Base-by-base conservation (phyloP, 2,888 invertebrate genomes). In the Muschampia plurimacula region DNA sequence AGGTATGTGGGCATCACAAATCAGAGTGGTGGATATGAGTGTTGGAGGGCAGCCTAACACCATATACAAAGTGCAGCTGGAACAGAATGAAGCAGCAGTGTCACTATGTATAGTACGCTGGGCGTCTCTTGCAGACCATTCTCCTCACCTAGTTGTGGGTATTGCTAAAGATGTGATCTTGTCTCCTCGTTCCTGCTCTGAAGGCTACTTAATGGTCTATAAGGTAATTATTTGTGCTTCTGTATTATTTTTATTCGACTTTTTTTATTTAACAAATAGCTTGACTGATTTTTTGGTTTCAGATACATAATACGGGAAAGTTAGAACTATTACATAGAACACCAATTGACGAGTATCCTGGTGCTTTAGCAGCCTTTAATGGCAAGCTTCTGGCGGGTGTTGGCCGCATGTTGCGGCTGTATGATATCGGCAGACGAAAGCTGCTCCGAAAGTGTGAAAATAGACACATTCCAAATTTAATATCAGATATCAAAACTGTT, bases 371-470 rank as follows among this genome's bases (percentile, higher is more conserved):
- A 77, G 95, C 97, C 0, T 99, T 99, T 86, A 98, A 99, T 84
- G 99, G 99, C 0, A 95, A 97, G 76, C 96, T 99, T 0, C 88
- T 99, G 39, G 98, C 98, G 0, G 99, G 99, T 0, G 97, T 99
- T 13, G 99, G 99, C 0, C 96, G 97, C 75, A 97, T 98, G 95
- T 92, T 99, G 36, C 95, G 99, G 69, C 95, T 99, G 52, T 99
- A 99, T 86, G 99, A 99, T 86, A 96, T 99, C 83, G 99, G 99
- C 4, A 81, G 90, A 76, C 98, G 99, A 89, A 99, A 99, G 89
- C 93, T 99, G 73, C 90, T 99, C 63, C 95, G 99, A 69, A 99
- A 99, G 93, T 99, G 99, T 92, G 99, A 99, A 92, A 99, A 99
- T 83, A 90, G 96, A 96, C 99, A 99, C 94, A 97, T 99, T 90